phyloP scores from a whole-genome alignment of 2,888 invertebrate species.

The Arctia plantaginis region DNA sequence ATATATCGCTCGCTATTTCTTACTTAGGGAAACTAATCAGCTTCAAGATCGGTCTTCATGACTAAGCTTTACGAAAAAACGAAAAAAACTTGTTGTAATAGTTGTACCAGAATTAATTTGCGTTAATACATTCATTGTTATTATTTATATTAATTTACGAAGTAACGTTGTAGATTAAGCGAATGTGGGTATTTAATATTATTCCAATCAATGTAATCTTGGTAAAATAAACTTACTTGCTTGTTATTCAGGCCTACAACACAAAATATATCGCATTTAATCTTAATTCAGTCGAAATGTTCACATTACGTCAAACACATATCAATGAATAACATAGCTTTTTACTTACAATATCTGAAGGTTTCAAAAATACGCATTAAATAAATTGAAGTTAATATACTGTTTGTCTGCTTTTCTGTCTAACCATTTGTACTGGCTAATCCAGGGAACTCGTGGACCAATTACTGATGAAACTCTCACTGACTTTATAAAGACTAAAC shows the following conservation, averaged over 20 bases:
- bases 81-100: no score
- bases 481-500: no score
- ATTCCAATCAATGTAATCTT: neutral
- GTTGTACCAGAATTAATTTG: no score
- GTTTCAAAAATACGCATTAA: no score
- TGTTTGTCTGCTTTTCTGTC: neutral
- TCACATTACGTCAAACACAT: neutral
- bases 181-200: neutral
- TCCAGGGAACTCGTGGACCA: neutral
- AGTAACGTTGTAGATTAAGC: neutral
- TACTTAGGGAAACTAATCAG: no score
- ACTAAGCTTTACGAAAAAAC: no score
- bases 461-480: no score
- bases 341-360: neutral
- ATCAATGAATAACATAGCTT: neutral
- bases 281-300: neutral
- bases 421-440: neutral
- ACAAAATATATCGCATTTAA: neutral
- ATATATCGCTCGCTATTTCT: no score
- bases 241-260: neutral
- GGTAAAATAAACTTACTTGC: neutral
- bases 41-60: no score
- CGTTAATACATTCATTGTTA: no score
- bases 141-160: neutral
- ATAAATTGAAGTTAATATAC: neutral